phyloP scores from a whole-genome alignment of 2,888 invertebrate species.

The Eupithecia tripunctaria region DNA sequence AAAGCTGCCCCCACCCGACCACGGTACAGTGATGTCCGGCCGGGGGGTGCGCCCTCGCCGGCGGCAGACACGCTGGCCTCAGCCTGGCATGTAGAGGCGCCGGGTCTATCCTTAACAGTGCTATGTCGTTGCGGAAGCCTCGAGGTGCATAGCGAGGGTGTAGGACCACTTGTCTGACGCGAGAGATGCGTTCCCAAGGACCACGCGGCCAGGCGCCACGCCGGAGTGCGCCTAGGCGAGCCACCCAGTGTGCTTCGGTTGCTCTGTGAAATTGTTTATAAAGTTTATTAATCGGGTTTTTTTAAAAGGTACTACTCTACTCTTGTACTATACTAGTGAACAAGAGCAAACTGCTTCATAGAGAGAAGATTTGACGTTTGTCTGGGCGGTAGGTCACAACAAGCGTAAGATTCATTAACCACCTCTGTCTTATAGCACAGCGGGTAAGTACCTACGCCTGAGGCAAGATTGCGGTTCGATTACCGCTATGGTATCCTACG shows the following conservation, averaged over 20 bases:
- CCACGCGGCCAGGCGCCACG: slow-evolving; percentile 89
- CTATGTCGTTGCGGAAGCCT: slow-evolving; percentile 92
- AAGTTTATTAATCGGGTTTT: background rate
- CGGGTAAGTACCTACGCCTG: background rate
- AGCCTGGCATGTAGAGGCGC: slow-evolving; percentile 81
- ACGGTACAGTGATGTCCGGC: slow-evolving; percentile 90
- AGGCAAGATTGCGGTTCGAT: background rate
- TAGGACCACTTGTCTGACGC: slow-evolving; percentile 86
- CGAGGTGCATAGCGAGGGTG: slow-evolving; percentile 90
- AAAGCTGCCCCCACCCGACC: slow-evolving; percentile 92
- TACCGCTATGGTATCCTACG: background rate
- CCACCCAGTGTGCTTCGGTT: slow-evolving; percentile 91
- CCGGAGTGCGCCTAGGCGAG: slow-evolving; percentile 89
- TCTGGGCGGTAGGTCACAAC: background rate
- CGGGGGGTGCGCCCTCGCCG: slow-evolving; percentile 82
- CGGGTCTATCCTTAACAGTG: slow-evolving; percentile 86
- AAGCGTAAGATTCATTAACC: background rate
- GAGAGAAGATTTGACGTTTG: background rate
- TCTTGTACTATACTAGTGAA: too few species aligned
- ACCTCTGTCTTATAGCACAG: background rate
- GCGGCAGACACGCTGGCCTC: slow-evolving; percentile 83
- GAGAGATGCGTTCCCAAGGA: slow-evolving; percentile 89
- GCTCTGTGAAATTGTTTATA: slow-evolving; percentile 78
- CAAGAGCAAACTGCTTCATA: background rate
- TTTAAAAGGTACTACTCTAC: background rate